Percentiles rank a stretch among this genome's conserved stretches.
Conservation (phyloP, 1,140 invertebrate genomes). For the Diprion similis region DNA sequence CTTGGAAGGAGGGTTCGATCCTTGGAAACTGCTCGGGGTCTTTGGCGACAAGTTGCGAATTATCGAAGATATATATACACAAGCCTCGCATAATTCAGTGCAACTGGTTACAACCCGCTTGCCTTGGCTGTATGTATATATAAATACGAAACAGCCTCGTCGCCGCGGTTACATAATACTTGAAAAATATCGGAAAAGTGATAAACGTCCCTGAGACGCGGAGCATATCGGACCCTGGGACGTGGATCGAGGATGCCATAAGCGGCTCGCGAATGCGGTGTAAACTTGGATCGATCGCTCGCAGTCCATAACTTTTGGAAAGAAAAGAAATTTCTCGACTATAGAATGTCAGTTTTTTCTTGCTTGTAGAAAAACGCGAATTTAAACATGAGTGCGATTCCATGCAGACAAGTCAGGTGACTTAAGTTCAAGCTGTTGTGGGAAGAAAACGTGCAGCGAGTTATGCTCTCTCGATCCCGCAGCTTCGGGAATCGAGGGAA, state of each 20-base stretch:
- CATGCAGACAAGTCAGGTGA: no score
- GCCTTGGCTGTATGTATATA: background rate
- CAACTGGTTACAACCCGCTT: background rate
- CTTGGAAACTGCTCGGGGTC: background rate
- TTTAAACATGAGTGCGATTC: no score
- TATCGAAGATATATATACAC: background rate
- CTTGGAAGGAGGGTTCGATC: background rate
- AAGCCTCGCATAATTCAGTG: constrained; percentile 2
- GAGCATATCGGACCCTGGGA: background rate
- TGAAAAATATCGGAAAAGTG: constrained; percentile 3
- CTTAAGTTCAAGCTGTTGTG: background rate
- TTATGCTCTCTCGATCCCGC: no score
- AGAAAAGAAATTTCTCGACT: background rate
- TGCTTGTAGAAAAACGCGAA: no score
- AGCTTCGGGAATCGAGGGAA: no score
- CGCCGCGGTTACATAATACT: background rate
- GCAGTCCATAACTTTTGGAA: no score
- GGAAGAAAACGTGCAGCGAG: no score
- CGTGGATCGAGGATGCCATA: no score
- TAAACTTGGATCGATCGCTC: no score
- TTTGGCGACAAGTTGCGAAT: constrained; percentile 7
- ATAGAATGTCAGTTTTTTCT: no score
- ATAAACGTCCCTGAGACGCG: background rate
- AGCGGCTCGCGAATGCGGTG: no score
- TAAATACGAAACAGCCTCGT: background rate